Evolutionary conservation across 2,113 vertebrate genomes (phyloP), one percentile per base, ranked within the genome.

Genomic region (Thoracochromis brauschi): DNA sequence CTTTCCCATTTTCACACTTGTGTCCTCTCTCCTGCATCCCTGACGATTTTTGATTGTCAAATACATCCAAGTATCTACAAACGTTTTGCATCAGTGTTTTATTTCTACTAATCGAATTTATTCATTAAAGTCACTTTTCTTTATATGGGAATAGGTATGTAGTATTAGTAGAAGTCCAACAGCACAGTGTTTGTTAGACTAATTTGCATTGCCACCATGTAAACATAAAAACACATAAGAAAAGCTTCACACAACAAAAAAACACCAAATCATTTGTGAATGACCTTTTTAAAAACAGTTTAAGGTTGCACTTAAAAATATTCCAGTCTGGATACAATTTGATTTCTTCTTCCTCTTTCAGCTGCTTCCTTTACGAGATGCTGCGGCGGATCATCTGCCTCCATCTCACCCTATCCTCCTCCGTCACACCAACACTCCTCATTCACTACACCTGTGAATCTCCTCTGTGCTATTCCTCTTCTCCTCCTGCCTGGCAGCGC

Each of bases 251-350:
- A 9, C 35, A 45, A 45, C 8, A 26, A 42, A 42, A 4, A 6
- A 45, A 1, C 13, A 45, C 6, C 13, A 73, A 73, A 73, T 45
- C 40, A 73, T 0, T 45, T 16, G 40, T 45, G 0, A 45, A 26
- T 45, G 40, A 71, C n/a, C 21, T 26, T 45, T 42, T 45, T 73
- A 26, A 26, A 45, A 73, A 45, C 13, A 17, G 38, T 45, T 45
- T 47, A 19, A 75, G 24, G 42, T 45, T 19, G 6, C 14, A 2
- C 42, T 75, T 31, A 47, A 29, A 75, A 19, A 47, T 29, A 31
- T 75, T 11, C 24, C 24, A 5, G 24, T 12, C 16, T 49, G 42
- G 6, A 49, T 49, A 19, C 16, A 49, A 78, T 78, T 78, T 8
- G 24, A 78, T 7, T 75, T 75, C 24, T 47, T 47, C 21, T 73